These are phyloP conservation scores for Cantharis lateralis DNA, from an alignment of 2,888 invertebrate species.

Conservation along the genomic window DNA sequence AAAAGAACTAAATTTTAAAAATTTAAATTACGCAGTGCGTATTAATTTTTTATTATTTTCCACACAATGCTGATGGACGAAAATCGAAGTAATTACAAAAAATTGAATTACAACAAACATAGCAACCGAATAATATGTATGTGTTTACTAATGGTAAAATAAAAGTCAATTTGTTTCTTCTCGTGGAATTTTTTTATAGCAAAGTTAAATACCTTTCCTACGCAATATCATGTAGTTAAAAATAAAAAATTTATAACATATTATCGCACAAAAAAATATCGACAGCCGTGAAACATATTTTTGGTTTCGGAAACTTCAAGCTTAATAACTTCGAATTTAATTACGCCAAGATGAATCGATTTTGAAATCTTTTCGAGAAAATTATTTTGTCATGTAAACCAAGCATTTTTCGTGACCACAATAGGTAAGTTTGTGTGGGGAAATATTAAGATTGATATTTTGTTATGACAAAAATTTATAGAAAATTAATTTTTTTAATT, in stretches of 20 bases:
- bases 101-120: neutral
- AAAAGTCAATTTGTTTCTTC: neutral
- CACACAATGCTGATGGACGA: neutral
- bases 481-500: slow-evolving; percentile 5
- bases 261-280: neutral
- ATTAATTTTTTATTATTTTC: neutral
- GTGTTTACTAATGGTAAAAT: neutral
- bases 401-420: neutral
- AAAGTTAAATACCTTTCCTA: neutral
- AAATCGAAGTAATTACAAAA: neutral
- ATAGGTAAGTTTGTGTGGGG: neutral
- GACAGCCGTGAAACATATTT: neutral
- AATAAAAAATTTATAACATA: neutral
- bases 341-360: neutral
- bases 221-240: neutral
- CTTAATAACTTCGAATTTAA: neutral
- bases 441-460: neutral
- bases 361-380: neutral
- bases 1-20: no score
- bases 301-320: neutral
- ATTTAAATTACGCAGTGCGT: neutral
- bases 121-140: neutral
- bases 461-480: neutral
- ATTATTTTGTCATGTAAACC: neutral
- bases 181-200: neutral